phyloP scores from a whole-genome alignment of 2,113 vertebrate species.

The Dipodomys spectabilis region DNA sequence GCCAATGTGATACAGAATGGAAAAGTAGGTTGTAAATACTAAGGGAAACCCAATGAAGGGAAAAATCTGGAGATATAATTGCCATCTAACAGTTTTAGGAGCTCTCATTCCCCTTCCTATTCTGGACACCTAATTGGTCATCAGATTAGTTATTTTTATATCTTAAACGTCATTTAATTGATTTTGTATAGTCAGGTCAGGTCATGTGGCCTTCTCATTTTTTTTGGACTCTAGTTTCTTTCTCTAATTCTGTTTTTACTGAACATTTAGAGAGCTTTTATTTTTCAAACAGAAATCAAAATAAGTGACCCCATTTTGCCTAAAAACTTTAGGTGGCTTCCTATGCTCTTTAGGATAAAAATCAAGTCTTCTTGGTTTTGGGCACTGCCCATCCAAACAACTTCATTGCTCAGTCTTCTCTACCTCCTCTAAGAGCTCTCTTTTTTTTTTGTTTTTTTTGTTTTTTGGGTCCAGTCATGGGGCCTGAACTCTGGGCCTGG shows the following conservation, averaged over 20 bases:
- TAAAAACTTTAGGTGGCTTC: neutral
- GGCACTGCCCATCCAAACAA: neutral
- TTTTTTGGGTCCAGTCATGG: too few species aligned
- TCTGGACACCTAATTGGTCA: neutral
- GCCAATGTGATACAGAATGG: neutral
- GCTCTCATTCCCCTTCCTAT: neutral
- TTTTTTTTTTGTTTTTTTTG: too few species aligned
- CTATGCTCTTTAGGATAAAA: neutral
- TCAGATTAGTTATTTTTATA: neutral
- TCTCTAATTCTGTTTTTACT: neutral
- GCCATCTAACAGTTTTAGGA: neutral
- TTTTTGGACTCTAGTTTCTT: neutral
- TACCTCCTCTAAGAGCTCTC: too few species aligned
- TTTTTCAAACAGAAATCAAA: slow-evolving; percentile 30
- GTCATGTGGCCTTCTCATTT: neutral
- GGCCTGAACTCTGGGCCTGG: too few species aligned
- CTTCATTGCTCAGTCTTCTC: neutral
- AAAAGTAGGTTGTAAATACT: neutral
- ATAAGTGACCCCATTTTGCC: neutral
- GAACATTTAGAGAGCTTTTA: neutral
- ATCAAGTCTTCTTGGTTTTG: neutral
- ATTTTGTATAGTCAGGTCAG: neutral
- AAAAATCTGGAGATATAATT: neutral
- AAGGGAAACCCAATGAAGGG: neutral
- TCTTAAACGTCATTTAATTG: neutral